These are phyloP conservation scores for Meriones unguiculatus DNA, from an alignment of 2,113 vertebrate genomes.

Conservation along the genomic window DNA sequence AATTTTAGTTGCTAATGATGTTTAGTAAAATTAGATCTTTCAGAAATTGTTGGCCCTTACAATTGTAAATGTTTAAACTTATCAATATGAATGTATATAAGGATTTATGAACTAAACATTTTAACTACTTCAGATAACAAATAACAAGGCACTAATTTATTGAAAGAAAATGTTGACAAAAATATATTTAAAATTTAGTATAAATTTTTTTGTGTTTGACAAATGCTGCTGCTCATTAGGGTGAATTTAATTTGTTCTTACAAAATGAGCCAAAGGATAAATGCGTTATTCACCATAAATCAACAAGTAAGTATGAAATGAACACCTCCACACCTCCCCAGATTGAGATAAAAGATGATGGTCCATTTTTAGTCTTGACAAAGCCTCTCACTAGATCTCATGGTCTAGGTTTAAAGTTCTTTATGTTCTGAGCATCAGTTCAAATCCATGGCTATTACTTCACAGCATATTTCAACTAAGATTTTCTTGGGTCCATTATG, in stretches of 20 bases:
- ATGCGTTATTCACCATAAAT: background rate
- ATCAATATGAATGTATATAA: background rate
- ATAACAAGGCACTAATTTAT: background rate
- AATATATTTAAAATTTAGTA: background rate
- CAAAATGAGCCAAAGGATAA: background rate
- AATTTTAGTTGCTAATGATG: background rate
- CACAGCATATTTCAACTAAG: background rate
- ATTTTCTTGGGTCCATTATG: background rate
- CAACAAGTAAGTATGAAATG: background rate
- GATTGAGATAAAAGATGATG: background rate
- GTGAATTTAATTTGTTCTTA: background rate
- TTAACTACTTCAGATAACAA: background rate
- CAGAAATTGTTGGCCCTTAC: background rate
- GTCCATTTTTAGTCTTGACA: background rate
- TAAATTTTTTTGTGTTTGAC: background rate
- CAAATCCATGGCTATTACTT: background rate
- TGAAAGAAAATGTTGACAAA: background rate
- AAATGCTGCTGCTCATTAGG: background rate
- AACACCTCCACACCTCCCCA: background rate
- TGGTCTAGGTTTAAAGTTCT: background rate
- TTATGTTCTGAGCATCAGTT: background rate
- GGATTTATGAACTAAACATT: background rate
- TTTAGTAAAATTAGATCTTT: background rate
- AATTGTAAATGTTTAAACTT: background rate
- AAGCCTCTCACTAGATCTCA: background rate